Conservation (phyloP, 2,888 invertebrate genomes). For the Eupithecia vulgata region DNA sequence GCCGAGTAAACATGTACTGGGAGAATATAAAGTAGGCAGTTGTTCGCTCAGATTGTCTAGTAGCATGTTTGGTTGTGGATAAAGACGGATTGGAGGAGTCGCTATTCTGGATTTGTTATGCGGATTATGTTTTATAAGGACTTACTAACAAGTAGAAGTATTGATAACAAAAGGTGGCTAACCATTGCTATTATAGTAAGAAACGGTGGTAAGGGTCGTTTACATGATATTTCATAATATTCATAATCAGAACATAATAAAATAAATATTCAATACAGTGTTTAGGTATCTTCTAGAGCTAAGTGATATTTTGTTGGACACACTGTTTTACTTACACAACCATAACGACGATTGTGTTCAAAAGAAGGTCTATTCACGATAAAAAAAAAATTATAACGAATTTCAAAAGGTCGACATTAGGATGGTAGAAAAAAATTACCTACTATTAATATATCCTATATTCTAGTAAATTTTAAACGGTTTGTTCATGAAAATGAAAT, state of each 20-base stretch:
- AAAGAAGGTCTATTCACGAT: neutral
- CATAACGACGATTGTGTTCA: neutral
- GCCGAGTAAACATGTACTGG: conserved; percentile 53
- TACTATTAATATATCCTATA: neutral
- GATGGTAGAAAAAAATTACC: neutral
- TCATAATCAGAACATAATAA: too few species aligned
- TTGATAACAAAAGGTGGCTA: neutral
- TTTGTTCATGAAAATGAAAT: neutral
- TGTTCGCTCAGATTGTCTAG: conserved; percentile 27
- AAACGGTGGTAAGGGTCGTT: neutral
- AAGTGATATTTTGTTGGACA: neutral
- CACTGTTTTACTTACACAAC: neutral
- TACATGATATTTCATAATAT: neutral
- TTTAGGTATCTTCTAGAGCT: neutral
- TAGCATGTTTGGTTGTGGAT: conserved; percentile 28
- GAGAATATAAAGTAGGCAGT: conserved; percentile 60
- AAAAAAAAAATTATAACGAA: neutral
- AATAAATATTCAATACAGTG: too few species aligned
- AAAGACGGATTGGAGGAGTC: conserved; percentile 2
- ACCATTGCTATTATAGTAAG: neutral
- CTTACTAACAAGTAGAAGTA: neutral
- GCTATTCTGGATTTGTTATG: neutral
- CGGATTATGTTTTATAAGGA: neutral
- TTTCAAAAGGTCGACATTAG: neutral
- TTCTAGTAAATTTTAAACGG: neutral